Conservation (phyloP, 2,797 vertebrate genomes). For the Cuniculus paca region DNA sequence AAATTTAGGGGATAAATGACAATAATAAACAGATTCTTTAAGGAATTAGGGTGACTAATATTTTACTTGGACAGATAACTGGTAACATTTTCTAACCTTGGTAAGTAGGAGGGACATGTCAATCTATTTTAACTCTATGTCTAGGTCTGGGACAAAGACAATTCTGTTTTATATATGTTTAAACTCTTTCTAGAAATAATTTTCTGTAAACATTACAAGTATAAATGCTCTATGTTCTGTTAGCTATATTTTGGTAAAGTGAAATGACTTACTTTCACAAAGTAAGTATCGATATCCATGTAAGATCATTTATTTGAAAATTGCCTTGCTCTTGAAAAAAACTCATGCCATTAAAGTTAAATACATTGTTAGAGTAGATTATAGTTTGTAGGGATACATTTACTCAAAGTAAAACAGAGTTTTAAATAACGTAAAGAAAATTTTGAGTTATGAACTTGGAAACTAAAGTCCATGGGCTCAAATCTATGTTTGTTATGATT, state of each 20-base stretch:
- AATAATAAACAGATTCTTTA: slow-evolving; percentile 31
- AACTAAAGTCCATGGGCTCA: not conserved
- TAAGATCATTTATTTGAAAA: slow-evolving; percentile 55
- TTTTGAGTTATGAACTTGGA: slow-evolving; percentile 32
- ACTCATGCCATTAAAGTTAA: slow-evolving; percentile 48
- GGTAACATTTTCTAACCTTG: slow-evolving; percentile 13
- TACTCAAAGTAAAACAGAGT: slow-evolving; percentile 51
- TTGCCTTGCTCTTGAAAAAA: slow-evolving; percentile 34
- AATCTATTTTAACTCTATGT: slow-evolving; percentile 40
- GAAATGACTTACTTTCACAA: not conserved
- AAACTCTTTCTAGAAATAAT: slow-evolving; percentile 47
- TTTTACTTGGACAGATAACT: not conserved
- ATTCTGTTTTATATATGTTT: slow-evolving; percentile 34
- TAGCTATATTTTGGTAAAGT: slow-evolving; percentile 15
- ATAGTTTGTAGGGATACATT: slow-evolving; percentile 9
- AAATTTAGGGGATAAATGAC: slow-evolving; percentile 39
- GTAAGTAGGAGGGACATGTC: not conserved
- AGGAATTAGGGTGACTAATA: slow-evolving; percentile 26
- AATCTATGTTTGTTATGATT: slow-evolving; percentile 35
- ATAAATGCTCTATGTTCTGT: slow-evolving; percentile 48
- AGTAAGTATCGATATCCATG: not conserved
- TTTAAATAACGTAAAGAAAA: slow-evolving; percentile 53
- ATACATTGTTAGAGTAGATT: slow-evolving; percentile 54
- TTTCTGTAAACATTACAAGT: slow-evolving; percentile 6
- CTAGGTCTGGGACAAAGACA: slow-evolving; percentile 11